Base-by-base conservation (phyloP, 2,888 invertebrate genomes). In the Baccha elongata region DNA sequence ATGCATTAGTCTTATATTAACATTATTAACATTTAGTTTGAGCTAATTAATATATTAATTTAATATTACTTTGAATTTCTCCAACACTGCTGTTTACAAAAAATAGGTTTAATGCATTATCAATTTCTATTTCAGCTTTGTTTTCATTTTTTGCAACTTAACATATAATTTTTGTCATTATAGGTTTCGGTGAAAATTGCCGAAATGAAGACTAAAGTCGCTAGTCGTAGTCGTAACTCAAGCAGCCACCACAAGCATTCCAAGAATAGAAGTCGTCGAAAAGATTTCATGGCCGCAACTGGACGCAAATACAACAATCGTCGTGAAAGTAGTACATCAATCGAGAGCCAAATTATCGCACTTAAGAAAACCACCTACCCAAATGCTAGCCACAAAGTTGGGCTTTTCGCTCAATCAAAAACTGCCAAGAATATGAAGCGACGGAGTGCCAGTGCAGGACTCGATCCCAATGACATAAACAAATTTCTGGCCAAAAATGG, bases 181-280 rank as follows among this genome's bases (percentile, higher is more conserved):
- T 35, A 87, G 86, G 90, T 90, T 3, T 96, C 96, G 0, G 95
- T 96, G 0, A 96, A 96, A 90, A 95, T 96, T 50, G 95, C 96
- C 0, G 96, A 96, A 90, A 92, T 96, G 92, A 96, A 95, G 87
- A 95, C 95, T 2, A 95, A 95, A 88, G 93, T 94, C 1, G 92
- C 91, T 0, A 92, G 93, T 6, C 91, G 93, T 0, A 91, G 91
- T 65, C 91, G 92, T 44, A 88, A 78, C 86, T 88, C 62, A 72
- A 89, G 85, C 58, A 86, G 87, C 52, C 85, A 86, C 53, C 78
- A 78, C 23, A 89, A 89, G 69, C 89, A 88, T 40, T 79, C 87
- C 23, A 89, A 88, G 17, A 88, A 87, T 71, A 85, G 90, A 29
- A 87, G 89, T 52, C 87, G 88, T 0, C 86, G 89, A 4, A 86